Evolutionary conservation across 2,797 vertebrate species (phyloP), one percentile per base, ranked within the genome.

Genomic region (Nyctalus aviator): DNA sequence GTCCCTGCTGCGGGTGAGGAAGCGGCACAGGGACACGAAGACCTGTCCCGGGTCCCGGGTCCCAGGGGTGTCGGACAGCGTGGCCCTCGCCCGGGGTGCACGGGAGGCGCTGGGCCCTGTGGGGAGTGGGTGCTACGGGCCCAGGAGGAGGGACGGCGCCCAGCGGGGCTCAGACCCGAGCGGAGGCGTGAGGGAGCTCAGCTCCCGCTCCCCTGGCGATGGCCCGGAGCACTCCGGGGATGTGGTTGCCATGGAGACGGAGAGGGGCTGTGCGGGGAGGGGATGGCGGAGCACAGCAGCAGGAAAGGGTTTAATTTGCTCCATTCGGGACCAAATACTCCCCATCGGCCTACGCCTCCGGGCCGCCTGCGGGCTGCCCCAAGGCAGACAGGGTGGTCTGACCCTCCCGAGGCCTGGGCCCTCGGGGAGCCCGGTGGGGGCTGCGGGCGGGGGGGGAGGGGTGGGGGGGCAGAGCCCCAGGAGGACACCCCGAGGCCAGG

Each of bases 281-380:
- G 18, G 27, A 21, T 17, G 20, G 21, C 1, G 2, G 18, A 18
- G 15, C 0, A 18, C 0, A n/a, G 37, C 46, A 0, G 0, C 2
- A 0, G 46, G 32, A 57, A 27, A 9, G 12, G 35, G 5, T 44
- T 59, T n/a, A 4, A 7, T 23, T 10, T 37, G 32, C 4, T 17
- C 50, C 57, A 14, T 59, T 6, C 57, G 8, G 27, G 23, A 27
- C 27, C 30, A 3, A 20, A 9, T 1, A 11, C 12, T 2, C 3
- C 23, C 37, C 37, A 5, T 0, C 8, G n/a, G 32, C 88, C 32
- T 23, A 37, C n/a, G 69, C 62, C 14, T 30, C 41, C 1, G 7
- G 37, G 37, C 37, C 37, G 37, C 37, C 37, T 7, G 37, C 32
- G 2, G 0, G 55, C 83, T 6, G 17, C 41, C 57, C 44, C 53